phyloP scores from a whole-genome alignment of 1,140 invertebrate genomes.

The Heliconius himera region DNA sequence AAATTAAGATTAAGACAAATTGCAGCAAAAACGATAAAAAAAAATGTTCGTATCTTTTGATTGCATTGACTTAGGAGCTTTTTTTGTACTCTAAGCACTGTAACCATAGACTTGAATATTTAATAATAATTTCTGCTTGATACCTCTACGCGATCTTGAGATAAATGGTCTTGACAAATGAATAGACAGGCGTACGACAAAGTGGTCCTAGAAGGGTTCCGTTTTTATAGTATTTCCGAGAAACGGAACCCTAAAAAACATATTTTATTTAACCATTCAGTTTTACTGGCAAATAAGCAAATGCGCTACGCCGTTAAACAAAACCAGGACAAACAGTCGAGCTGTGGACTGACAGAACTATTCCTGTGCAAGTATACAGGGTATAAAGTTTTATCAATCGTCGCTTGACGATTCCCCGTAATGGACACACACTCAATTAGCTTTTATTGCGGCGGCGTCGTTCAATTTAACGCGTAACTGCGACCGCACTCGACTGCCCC shows the following conservation, averaged over 20 bases:
- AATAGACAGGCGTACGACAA: too few relatives aligned
- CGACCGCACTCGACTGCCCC: slow-evolving; percentile 55
- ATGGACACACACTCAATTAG: slow-evolving; percentile 77
- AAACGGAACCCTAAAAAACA: neutral
- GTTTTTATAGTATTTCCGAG: too few relatives aligned
- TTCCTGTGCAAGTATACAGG: slow-evolving; percentile 20
- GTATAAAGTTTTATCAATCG: slow-evolving; percentile 57
- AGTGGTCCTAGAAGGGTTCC: too few relatives aligned
- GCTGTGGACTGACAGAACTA: slow-evolving; percentile 15
- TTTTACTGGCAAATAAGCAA: neutral
- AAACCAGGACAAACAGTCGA: neutral
- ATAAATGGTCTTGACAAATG: too few relatives aligned
- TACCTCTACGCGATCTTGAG: too few relatives aligned
- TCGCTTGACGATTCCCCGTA: slow-evolving; percentile 58
- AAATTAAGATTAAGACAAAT: too few relatives aligned
- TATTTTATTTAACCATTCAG: neutral
- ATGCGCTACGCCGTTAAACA: neutral
- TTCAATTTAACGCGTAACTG: slow-evolving; percentile 75
- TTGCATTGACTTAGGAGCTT: too few relatives aligned
- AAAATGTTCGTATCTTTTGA: too few relatives aligned
- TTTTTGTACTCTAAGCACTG: too few relatives aligned
- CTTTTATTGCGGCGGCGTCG: slow-evolving; percentile 66
- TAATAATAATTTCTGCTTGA: too few relatives aligned
- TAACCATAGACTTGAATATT: too few relatives aligned
- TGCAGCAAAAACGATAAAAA: too few relatives aligned